A percentile compares a stretch with the other conserved stretches of the same genome.
These are phyloP conservation scores for Catostylus mosaicus DNA, from an alignment of 30 jellyfish, hydroid and myxozoan genomes.

Conservation along the genomic window DNA sequence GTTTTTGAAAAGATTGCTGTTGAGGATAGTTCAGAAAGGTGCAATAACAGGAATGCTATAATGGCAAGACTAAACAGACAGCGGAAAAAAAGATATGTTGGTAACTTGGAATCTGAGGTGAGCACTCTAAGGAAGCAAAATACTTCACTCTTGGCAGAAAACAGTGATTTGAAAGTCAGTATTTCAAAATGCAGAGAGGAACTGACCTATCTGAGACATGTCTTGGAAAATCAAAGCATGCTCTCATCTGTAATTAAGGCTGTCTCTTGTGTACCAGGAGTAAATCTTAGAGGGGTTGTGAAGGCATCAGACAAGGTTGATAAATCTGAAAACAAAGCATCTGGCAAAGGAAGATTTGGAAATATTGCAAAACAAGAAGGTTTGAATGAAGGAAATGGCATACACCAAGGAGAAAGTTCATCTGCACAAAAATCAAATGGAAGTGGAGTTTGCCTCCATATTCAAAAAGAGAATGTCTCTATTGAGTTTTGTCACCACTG, in stretches of 20 bases:
- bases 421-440: background rate
- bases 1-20: background rate
- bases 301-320: background rate
- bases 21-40: slow-evolving; percentile 13
- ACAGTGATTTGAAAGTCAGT: slow-evolving; percentile 28
- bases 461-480: slow-evolving; percentile 67
- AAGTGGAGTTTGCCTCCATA: slow-evolving; percentile 84
- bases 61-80: slow-evolving; percentile 86
- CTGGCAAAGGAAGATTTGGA: background rate
- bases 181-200: slow-evolving; percentile 49
- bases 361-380: background rate
- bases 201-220: slow-evolving; percentile 57
- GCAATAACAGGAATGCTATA: slow-evolving; percentile 71
- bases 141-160: slow-evolving; percentile 46
- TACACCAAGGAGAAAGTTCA: too few relatives aligned
- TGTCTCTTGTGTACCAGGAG: slow-evolving; percentile 71
- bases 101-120: slow-evolving; percentile 80
- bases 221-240: slow-evolving; percentile 69
- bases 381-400: background rate
- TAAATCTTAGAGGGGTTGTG: slow-evolving; percentile 49
- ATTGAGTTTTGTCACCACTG: slow-evolving; percentile 77
- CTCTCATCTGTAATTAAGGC: slow-evolving; percentile 79
- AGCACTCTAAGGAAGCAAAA: slow-evolving; percentile 61
- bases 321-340: background rate
- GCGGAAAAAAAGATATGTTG: slow-evolving; percentile 78